Percentiles rank a stretch among this genome's conserved stretches.
Conservation (phyloP, 2,797 vertebrate genomes). For the Acanthurus lineatus region DNA sequence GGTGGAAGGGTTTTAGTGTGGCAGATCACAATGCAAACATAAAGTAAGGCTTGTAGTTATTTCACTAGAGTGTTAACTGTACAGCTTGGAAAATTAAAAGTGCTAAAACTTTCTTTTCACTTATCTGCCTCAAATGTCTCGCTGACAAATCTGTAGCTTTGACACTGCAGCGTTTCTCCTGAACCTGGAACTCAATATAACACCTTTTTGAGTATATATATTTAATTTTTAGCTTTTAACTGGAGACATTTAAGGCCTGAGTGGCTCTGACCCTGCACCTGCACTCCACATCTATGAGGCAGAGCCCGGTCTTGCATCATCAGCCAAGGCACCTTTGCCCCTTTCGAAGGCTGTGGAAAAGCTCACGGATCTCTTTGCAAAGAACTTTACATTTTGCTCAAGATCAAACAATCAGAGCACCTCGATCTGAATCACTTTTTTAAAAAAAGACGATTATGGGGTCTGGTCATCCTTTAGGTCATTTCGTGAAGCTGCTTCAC, state of each 20-base stretch:
- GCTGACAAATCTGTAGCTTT: not conserved
- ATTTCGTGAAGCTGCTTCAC: not conserved
- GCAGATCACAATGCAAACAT: not conserved
- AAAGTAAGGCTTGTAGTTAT: not conserved
- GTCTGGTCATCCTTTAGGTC: not conserved
- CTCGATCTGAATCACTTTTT: not conserved
- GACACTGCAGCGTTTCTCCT: not conserved
- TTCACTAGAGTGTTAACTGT: not conserved
- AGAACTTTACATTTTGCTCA: constrained; percentile 20
- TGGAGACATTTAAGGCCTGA: constrained; percentile 44
- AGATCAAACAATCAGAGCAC: constrained; percentile 5
- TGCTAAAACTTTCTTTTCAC: not conserved
- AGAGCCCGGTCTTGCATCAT: constrained; percentile 34
- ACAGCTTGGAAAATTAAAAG: not conserved
- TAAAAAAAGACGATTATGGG: constrained; percentile 13
- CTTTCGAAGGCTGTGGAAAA: constrained; percentile 42
- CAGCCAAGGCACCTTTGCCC: constrained; percentile 37
- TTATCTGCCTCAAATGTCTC: not conserved
- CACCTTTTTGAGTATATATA: constrained; percentile 13
- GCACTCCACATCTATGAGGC: constrained; percentile 44
- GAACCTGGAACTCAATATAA: not conserved
- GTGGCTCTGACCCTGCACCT: constrained; percentile 30
- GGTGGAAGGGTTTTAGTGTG: not conserved
- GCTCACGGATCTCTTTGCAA: constrained; percentile 44
- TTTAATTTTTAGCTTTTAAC: constrained; percentile 34